Conservation (phyloP, 2,888 invertebrate species). For the Drosophila differens region DNA sequence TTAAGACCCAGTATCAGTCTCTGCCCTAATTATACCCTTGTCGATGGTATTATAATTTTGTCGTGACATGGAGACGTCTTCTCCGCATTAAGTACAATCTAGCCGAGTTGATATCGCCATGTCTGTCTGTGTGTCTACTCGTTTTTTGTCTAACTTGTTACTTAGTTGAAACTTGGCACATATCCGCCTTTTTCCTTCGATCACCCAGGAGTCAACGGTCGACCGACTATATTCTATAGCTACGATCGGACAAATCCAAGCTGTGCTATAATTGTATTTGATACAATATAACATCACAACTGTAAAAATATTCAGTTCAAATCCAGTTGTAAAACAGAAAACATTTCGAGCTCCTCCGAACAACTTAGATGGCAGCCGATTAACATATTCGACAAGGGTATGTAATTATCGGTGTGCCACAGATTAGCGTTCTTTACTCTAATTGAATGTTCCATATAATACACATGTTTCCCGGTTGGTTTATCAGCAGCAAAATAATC, state of each 20-base stretch:
- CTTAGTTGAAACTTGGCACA: background rate
- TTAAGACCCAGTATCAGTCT: background rate
- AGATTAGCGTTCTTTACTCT: background rate
- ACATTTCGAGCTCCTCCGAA: background rate
- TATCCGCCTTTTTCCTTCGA: background rate
- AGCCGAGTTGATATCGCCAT: background rate
- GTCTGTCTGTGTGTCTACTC: background rate
- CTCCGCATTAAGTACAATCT: background rate
- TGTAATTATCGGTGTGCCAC: background rate
- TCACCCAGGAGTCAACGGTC: background rate
- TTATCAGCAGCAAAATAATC: conserved; percentile 56
- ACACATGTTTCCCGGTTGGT: conserved; percentile 17
- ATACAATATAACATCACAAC: background rate
- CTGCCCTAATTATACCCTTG: background rate
- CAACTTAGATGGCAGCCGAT: too few species aligned
- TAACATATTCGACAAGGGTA: conserved; percentile 13
- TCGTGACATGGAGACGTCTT: background rate
- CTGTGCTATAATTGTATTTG: background rate
- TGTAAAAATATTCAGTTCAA: background rate
- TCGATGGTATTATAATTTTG: background rate
- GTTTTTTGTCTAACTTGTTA: background rate
- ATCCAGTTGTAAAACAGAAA: background rate
- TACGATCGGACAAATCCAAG: background rate
- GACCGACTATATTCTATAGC: background rate
- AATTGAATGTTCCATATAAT: conserved; percentile 16